A percentile compares a stretch with the other conserved stretches of the same genome.
phyloP scores from a whole-genome alignment of 1,140 invertebrate genomes.

The Drosophila asahinai region DNA sequence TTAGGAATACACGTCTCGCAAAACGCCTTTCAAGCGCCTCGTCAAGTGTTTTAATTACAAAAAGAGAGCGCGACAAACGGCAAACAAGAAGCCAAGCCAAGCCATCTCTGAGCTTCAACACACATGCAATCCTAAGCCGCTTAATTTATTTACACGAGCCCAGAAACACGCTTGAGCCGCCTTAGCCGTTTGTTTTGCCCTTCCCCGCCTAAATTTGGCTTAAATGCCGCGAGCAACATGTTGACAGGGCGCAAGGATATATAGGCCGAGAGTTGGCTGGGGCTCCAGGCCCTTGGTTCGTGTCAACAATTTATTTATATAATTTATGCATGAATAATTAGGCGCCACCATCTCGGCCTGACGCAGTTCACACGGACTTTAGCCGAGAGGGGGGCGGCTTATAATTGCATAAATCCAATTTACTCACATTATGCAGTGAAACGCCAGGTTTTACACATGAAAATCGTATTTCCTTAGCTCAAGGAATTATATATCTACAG shows the following conservation, averaged over 20 bases:
- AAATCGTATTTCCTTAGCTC: too few species aligned
- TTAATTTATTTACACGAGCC: slow-evolving; percentile 55
- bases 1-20: slow-evolving; percentile 8
- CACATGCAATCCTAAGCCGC: slow-evolving; percentile 47
- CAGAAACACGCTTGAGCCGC: slow-evolving; percentile 28
- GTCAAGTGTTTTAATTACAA: slow-evolving; percentile 56
- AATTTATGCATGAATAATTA: slow-evolving; percentile 66
- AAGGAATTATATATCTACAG: not conserved
- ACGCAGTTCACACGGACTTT: slow-evolving; percentile 38
- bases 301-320: slow-evolving; percentile 55
- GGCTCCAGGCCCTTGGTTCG: slow-evolving; percentile 2
- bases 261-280: slow-evolving; percentile 20
- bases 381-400: slow-evolving; percentile 19
- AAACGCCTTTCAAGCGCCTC: slow-evolving; percentile 10
- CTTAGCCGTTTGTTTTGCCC: slow-evolving; percentile 23
- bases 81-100: slow-evolving; percentile 38
- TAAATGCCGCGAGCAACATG: slow-evolving; percentile 51
- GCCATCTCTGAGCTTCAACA: slow-evolving; percentile 8
- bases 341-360: slow-evolving; percentile 15
- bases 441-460: slow-evolving; percentile 5
- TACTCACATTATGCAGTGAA: slow-evolving; percentile 35
- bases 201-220: slow-evolving; percentile 40
- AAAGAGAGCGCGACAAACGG: slow-evolving; percentile 24
- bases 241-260: slow-evolving; percentile 22
- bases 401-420: slow-evolving; percentile 43